A percentile compares a stretch with the other conserved stretches of the same genome.
Conservation (phyloP, 2,797 vertebrate species). For the Fistularia tabacaria region DNA sequence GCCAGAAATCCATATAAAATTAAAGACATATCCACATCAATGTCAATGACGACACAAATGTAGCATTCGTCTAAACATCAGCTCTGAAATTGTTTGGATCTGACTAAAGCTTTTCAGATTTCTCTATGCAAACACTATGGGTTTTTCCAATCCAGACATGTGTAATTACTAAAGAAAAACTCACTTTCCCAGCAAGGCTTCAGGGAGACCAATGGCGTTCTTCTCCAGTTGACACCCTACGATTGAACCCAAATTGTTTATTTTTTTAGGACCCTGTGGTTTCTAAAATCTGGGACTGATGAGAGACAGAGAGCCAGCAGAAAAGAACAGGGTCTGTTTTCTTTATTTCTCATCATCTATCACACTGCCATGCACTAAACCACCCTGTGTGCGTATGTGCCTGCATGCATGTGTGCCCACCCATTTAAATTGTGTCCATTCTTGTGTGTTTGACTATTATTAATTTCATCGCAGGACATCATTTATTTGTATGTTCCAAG, state of each 20-base stretch:
- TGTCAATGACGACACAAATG: too few relatives aligned
- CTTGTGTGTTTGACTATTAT: too few relatives aligned
- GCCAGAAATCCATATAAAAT: not conserved
- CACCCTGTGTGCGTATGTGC: conserved; percentile 19
- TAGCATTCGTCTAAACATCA: too few relatives aligned
- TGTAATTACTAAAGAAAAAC: conserved; percentile 35
- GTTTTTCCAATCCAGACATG: conserved; percentile 15
- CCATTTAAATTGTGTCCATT: not conserved
- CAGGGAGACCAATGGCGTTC: conserved; percentile 49
- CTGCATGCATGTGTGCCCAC: conserved; percentile 8
- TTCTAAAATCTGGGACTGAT: conserved; percentile 87
- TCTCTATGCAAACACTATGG: not conserved
- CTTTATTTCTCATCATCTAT: conserved; percentile 72
- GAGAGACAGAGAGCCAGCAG: conserved; percentile 74
- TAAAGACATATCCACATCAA: too few relatives aligned
- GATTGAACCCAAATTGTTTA: conserved; percentile 76
- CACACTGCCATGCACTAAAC: conserved; percentile 81
- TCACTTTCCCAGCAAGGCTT: conserved; percentile 62
- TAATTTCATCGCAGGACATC: too few relatives aligned
- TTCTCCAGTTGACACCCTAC: conserved; percentile 44
- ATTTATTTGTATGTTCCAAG: too few relatives aligned
- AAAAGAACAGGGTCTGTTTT: conserved; percentile 78
- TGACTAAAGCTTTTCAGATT: not conserved
- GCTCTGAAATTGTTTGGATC: not conserved
- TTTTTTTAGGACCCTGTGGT: conserved; percentile 85